Conservation (phyloP, 2,888 invertebrate species). For the Conistra vaccinii region DNA sequence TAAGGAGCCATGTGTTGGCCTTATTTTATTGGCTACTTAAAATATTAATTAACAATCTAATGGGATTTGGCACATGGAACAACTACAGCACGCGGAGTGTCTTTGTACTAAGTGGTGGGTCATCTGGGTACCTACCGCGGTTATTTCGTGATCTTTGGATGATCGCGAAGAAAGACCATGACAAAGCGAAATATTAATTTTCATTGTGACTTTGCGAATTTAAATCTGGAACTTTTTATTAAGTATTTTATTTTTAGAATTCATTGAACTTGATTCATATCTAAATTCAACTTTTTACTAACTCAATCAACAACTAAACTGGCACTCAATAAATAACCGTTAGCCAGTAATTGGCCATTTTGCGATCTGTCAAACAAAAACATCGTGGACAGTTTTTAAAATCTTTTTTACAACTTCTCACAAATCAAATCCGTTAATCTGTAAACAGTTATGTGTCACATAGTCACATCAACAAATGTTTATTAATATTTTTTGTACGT, state of each 20-base stretch:
- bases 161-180: slow-evolving; percentile 14
- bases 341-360: slow-evolving; percentile 53
- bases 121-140: not conserved
- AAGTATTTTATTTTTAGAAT: not conserved
- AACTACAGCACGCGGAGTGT: not conserved
- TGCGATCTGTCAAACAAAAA: slow-evolving; percentile 47
- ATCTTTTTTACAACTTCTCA: slow-evolving; percentile 40
- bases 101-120: slow-evolving; percentile 32
- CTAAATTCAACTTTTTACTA: slow-evolving; percentile 43
- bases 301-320: slow-evolving; percentile 28
- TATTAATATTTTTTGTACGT: slow-evolving; percentile 20
- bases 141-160: slow-evolving; percentile 30
- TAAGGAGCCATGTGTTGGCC: slow-evolving; percentile 37
- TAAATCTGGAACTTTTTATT: not conserved
- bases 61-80: slow-evolving; percentile 25
- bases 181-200: not conserved
- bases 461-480: slow-evolving; percentile 48
- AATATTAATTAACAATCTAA: slow-evolving; percentile 19
- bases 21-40: slow-evolving; percentile 41
- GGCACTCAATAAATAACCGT: slow-evolving; percentile 47
- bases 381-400: slow-evolving; percentile 37
- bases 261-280: slow-evolving; percentile 35
- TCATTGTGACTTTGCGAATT: slow-evolving; percentile 6
- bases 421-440: slow-evolving; percentile 57
- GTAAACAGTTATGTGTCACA: slow-evolving; percentile 55